phyloP scores from a whole-genome alignment of 1,140 invertebrate species.

The Conus ventricosus region DNA sequence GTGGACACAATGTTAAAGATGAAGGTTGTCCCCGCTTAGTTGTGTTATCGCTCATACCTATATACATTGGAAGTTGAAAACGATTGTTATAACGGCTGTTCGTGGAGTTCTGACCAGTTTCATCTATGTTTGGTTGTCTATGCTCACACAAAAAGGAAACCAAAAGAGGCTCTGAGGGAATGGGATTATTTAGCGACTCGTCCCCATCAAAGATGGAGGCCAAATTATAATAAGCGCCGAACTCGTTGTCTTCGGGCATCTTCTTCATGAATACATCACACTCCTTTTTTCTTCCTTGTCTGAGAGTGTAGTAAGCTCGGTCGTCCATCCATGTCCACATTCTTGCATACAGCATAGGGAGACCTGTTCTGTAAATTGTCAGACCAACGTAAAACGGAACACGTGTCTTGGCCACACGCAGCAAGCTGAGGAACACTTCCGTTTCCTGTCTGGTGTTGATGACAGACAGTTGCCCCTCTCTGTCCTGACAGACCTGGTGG shows the following conservation, averaged over 20 bases:
- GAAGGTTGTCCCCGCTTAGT: background rate
- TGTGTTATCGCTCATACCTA: background rate
- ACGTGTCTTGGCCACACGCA: background rate
- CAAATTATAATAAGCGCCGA: background rate
- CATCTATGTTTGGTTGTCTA: background rate
- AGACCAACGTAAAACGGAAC: background rate
- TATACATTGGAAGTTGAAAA: background rate
- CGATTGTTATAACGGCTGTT: background rate
- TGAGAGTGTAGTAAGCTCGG: background rate
- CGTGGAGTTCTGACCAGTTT: background rate
- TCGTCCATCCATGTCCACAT: background rate
- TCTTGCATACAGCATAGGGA: background rate
- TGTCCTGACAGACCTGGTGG: background rate
- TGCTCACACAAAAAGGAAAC: background rate
- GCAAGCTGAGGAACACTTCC: background rate
- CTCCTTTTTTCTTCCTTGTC: background rate
- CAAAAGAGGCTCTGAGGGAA: background rate
- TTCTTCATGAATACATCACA: background rate
- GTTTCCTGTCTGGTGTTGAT: background rate
- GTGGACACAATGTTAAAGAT: background rate
- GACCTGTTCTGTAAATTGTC: background rate
- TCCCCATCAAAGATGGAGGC: background rate
- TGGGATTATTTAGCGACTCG: background rate
- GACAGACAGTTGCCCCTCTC: background rate
- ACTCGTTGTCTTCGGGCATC: background rate